Conservation (phyloP, 2,113 vertebrate genomes). For the Lagopus leucura region DNA sequence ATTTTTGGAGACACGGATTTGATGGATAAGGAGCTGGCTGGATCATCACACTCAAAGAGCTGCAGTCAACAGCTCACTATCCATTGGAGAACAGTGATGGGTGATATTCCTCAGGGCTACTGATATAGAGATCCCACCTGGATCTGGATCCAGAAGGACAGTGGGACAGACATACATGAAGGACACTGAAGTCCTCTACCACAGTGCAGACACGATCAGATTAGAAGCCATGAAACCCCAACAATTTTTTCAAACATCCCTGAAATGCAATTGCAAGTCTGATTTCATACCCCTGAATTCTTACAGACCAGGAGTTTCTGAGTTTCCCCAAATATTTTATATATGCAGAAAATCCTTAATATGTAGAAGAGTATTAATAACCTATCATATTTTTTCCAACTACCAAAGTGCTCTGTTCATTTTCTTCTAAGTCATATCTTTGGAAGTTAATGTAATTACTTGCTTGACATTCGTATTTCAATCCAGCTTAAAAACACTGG, state of each 20-base stretch:
- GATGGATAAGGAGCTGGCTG: background rate
- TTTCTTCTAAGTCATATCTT: background rate
- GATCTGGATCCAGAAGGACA: background rate
- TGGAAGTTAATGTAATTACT: background rate
- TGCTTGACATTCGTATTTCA: background rate
- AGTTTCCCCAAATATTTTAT: background rate
- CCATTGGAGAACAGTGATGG: background rate
- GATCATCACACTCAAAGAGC: background rate
- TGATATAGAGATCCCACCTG: background rate
- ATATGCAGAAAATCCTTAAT: background rate
- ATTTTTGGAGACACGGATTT: background rate
- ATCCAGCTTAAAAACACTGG: background rate
- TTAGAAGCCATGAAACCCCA: accelerated
- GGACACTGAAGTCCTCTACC: background rate
- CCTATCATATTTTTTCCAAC: background rate
- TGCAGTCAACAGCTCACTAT: background rate
- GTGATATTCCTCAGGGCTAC: background rate
- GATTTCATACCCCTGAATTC: background rate
- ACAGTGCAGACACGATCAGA: background rate
- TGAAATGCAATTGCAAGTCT: background rate
- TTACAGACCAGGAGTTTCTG: background rate
- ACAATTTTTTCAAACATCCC: background rate
- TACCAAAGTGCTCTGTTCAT: accelerated
- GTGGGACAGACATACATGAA: background rate
- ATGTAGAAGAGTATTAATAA: background rate